These are phyloP conservation scores for Peromyscus polionotus DNA, from an alignment of 2,113 vertebrate genomes.

Conservation along the genomic window DNA sequence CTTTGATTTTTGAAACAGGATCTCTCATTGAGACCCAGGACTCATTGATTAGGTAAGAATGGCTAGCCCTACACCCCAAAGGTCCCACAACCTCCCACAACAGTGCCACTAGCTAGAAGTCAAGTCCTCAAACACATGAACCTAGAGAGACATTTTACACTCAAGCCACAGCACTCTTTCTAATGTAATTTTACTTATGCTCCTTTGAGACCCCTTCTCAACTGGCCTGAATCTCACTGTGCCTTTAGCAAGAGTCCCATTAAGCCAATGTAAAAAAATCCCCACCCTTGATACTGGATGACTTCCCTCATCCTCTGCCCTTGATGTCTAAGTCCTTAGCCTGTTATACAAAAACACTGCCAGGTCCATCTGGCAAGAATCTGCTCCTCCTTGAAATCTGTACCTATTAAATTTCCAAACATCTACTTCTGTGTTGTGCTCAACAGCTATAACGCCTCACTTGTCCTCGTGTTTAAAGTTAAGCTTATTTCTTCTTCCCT, in stretches of 20 bases:
- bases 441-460: neutral
- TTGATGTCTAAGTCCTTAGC: neutral
- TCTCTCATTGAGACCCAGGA: neutral
- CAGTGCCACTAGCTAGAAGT: neutral
- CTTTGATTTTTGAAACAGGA: neutral
- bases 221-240: neutral
- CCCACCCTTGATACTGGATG: neutral
- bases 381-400: neutral
- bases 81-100: neutral
- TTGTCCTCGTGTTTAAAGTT: neutral
- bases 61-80: neutral
- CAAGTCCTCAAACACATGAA: neutral
- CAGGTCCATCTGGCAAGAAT: neutral
- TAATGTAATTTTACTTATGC: neutral
- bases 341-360: neutral
- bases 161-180: neutral
- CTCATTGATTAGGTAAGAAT: neutral
- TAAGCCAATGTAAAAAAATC: neutral
- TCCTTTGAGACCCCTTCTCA: neutral
- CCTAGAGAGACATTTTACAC: neutral
- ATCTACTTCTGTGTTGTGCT: neutral
- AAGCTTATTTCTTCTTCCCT: neutral
- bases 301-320: neutral
- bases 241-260: neutral
- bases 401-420: neutral